Evolutionary conservation across 2,113 vertebrate species (phyloP), one percentile per base, ranked within the genome.

Genomic region (Catagonus wagneri): DNA sequence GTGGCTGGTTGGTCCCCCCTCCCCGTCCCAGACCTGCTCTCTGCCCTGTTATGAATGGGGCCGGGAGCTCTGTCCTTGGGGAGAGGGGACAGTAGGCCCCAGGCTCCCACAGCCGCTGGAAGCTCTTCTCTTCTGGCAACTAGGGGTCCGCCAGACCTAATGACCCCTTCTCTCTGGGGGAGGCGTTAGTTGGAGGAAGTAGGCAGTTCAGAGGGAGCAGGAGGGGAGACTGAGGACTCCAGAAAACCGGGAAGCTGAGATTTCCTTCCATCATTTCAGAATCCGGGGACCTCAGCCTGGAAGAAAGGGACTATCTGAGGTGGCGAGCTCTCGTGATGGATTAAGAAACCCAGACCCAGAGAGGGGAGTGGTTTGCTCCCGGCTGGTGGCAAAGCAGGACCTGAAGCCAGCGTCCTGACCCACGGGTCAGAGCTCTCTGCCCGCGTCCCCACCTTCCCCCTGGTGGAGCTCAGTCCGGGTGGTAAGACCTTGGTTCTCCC

Each of bases 371-470:
- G 14, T 17, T 29, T 7, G 25, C 17, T 22, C 0, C 0, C 32
- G 72, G 25, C 1, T 52, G 29, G 36, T 11, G 34, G 39, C 80
- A 34, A 58, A 80, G 36, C 60, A 34, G 66, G 34, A 20, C 74
- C 23, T 52, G 61, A 23, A 68, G n/a, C 39, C 79, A n/a, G 87
- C 2, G 13, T 66, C 56, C 79, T 56, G 39, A 50, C 3, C 27
- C 68, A 54, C 6, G 0, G 20, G 9, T 44, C 22, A 4, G 36
- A 56, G 83, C 17, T 69, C 32, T 52, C n/a, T 69, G 36, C 36
- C 36, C 0, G 16, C 0, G 0, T 17, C 27, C 23, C 36, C 25
- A 7, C 56, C 44, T 88, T 65, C 44, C 34, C 0, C 4, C 22
- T 15, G 58, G 56, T n/a, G 27, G 68, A 34, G 44, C 25, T 20